Base-by-base conservation (phyloP, 1,140 invertebrate species). In the Pemphigus obesinymphae region DNA sequence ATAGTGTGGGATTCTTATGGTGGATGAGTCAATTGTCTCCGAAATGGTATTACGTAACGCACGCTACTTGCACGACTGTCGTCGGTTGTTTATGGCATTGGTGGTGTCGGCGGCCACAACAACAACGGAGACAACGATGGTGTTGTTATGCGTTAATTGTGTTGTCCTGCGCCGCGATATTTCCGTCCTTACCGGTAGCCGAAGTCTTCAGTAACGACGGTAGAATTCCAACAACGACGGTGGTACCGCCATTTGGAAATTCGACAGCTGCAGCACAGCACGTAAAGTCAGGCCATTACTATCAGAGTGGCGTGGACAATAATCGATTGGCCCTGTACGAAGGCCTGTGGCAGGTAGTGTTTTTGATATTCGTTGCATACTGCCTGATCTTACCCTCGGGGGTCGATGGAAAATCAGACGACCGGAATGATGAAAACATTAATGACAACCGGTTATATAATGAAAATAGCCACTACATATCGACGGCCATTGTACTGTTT, bases 321-420 rank as follows among this genome's bases (percentile, higher is more conserved):
- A 50, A 73, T 73, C 70, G 29, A 20, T 73, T 73, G 20, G 23
- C 70, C 48, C 15, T 73, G 15, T 73, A 73, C 17, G 70, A 73
- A 50, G 70, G 70, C 26, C n/a, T 73, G 3, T 73, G 70, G 70
- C 70, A 73, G 15, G 17, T 73, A 3, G 7, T 20, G 6, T 73
- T 73, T 73, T 73, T 73, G 7, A 31, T 73, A 48, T 73, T 73
- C 8, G 31, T 73, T 4, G 29, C 70, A 20, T 73, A 73, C n/a
- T 73, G 70, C 17, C 4, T 73, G 17, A 17, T 73, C 3, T 50
- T 50, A 8, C 45, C 70, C 1, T 31, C 26, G 17, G 26, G 17
- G 20, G 17, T 20, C 26, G n/a, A 31, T 20, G 20, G 1, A 50
- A 3, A n/a, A 20, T 50, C 17, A 10, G 20, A 13, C 10, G 31